A percentile compares a stretch with the other conserved stretches of the same genome.
These are phyloP conservation scores for Drosophila sturtevanti DNA, from an alignment of 1,140 invertebrate genomes.

Conservation along the genomic window DNA sequence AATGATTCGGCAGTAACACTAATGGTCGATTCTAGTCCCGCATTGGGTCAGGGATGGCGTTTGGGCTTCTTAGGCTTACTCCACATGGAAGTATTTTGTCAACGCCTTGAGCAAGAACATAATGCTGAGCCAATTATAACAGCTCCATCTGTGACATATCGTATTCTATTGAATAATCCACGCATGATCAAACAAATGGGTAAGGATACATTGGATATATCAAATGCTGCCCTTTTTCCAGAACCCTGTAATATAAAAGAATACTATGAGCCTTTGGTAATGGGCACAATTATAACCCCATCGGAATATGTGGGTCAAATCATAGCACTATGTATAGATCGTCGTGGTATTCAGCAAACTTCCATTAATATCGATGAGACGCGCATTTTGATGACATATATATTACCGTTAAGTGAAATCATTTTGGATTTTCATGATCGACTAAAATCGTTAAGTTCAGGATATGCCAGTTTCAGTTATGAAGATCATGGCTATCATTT, in stretches of 20 bases:
- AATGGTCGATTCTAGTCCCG: slow-evolving; percentile 91
- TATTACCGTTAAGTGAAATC: slow-evolving; percentile 96
- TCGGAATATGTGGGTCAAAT: slow-evolving; percentile 88
- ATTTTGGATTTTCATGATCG: slow-evolving; percentile 97
- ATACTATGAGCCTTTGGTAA: slow-evolving; percentile 94
- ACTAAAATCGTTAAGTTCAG: slow-evolving; percentile 94
- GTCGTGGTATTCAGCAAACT: slow-evolving; percentile 90
- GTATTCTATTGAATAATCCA: slow-evolving; percentile 87
- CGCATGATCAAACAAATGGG: slow-evolving; percentile 87
- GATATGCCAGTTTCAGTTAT: slow-evolving; percentile 99
- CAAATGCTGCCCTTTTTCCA: slow-evolving; percentile 93
- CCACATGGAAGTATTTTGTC: slow-evolving; percentile 98
- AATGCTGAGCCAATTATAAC: slow-evolving; percentile 94
- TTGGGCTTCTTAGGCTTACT: slow-evolving; percentile 96
- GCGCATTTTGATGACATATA: slow-evolving; percentile 91
- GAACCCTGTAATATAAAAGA: slow-evolving; percentile 87
- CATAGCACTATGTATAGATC: slow-evolving; percentile 89
- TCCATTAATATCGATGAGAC: slow-evolving; percentile 91
- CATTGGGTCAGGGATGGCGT: slow-evolving; percentile 96
- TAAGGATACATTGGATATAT: slow-evolving; percentile 88
- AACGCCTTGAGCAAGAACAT: slow-evolving; percentile 96
- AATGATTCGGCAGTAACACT: slow-evolving; percentile 96
- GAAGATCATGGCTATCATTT: slow-evolving; percentile 93
- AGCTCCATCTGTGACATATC: slow-evolving; percentile 97
- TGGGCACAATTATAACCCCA: slow-evolving; percentile 95